These are phyloP conservation scores for Calyptommatus sinebrachiatus DNA, from an alignment of 2,113 vertebrate genomes.

Conservation along the genomic window DNA sequence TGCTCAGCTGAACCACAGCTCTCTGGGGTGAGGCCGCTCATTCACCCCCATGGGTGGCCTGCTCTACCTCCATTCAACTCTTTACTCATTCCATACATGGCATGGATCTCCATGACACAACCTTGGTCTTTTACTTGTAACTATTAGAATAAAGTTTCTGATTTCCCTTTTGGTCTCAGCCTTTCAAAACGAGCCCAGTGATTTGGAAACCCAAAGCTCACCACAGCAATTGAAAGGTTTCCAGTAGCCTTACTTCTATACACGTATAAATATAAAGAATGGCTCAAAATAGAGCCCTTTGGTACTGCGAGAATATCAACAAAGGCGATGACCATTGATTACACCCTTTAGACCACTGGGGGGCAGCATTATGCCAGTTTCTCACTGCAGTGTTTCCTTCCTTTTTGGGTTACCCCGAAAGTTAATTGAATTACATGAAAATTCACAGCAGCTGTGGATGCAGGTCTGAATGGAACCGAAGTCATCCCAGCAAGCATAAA, in stretches of 20 bases:
- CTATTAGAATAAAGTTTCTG: neutral
- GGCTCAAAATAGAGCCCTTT: neutral
- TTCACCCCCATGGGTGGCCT: neutral
- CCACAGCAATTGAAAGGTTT: neutral
- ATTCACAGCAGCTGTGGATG: no score
- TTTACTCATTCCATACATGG: neutral
- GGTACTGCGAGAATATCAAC: neutral
- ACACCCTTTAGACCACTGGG: constrained; percentile 53
- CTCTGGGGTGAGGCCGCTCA: neutral
- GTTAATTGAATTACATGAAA: constrained; percentile 13
- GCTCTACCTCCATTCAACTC: neutral
- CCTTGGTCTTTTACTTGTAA: neutral
- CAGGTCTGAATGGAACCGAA: no score
- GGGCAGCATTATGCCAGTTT: constrained; percentile 67
- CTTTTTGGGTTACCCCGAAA: neutral
- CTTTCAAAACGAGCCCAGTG: neutral
- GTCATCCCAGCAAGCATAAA: no score
- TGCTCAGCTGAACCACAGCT: neutral
- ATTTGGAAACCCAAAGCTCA: neutral
- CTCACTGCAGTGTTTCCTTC: neutral
- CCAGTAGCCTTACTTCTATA: neutral
- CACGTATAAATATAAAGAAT: no score
- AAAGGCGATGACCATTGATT: neutral
- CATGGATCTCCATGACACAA: neutral
- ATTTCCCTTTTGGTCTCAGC: neutral